Conservation (phyloP, 2,888 invertebrate species). For the Stratiomys singularior region DNA sequence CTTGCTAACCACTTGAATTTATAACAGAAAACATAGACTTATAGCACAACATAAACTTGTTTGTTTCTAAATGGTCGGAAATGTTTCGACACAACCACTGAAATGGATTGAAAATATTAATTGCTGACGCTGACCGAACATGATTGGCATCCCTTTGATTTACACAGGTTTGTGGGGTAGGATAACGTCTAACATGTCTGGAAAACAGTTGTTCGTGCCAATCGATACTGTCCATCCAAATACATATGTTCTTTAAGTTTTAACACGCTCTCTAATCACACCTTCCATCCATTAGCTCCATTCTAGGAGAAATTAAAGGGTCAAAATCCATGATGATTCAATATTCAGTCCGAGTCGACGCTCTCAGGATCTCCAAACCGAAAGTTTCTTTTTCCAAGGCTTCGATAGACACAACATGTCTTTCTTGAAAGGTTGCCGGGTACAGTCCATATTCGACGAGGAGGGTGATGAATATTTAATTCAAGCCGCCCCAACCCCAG, state of each 20-base stretch:
- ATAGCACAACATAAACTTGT: too few relatives aligned
- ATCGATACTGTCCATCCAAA: neutral
- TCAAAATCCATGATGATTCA: too few relatives aligned
- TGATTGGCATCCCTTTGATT: too few relatives aligned
- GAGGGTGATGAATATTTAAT: constrained; percentile 45
- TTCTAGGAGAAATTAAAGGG: too few relatives aligned
- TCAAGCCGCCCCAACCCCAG: neutral
- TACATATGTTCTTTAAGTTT: neutral
- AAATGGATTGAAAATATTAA: too few relatives aligned
- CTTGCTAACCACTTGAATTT: too few relatives aligned
- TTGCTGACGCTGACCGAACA: too few relatives aligned
- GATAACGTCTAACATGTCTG: neutral
- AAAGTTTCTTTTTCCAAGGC: neutral
- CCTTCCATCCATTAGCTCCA: neutral
- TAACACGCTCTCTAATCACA: neutral
- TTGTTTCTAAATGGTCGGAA: too few relatives aligned
- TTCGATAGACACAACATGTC: neutral
- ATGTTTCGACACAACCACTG: too few relatives aligned
- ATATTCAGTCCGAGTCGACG: neutral
- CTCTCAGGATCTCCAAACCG: neutral
- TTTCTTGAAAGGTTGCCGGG: neutral
- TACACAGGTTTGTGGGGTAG: neutral
- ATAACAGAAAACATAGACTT: too few relatives aligned
- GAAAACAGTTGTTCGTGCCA: constrained; percentile 20
- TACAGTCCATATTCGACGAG: neutral